Evolutionary conservation across 35 echinoderm and acorn worm species (phyloP).

Genomic region (Nesometra sesokonis): DNA sequence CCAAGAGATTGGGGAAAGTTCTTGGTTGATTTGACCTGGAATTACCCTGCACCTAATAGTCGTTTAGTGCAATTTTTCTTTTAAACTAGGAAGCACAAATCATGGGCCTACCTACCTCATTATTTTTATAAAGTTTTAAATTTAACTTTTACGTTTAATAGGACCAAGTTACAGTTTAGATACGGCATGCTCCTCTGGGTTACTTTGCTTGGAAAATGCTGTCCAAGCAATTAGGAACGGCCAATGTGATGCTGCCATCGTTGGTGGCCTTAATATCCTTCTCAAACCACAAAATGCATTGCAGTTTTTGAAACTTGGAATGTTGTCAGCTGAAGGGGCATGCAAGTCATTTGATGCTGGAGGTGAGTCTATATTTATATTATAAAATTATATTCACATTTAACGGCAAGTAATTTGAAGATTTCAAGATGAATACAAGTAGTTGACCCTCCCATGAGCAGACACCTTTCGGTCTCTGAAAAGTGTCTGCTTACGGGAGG

Average conservation of each 20-base stretch:
- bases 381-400: background rate
- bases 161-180: constrained; percentile 81
- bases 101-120: too few relatives aligned
- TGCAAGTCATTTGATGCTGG: constrained; percentile 84
- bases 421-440: too few relatives aligned
- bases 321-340: constrained; percentile 68
- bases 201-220: constrained; percentile 57
- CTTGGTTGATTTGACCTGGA: too few relatives aligned
- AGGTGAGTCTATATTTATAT: constrained; percentile 27
- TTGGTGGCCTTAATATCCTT: constrained; percentile 48
- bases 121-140: background rate
- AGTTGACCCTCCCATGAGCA: too few relatives aligned
- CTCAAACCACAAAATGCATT: constrained; percentile 58
- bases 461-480: too few relatives aligned
- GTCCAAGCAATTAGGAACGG: constrained; percentile 60
- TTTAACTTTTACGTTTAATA: constrained; percentile 7
- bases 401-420: too few relatives aligned
- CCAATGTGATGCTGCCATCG: constrained; percentile 64
- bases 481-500: too few relatives aligned
- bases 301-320: constrained; percentile 59
- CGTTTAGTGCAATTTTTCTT: too few relatives aligned
- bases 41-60: too few relatives aligned
- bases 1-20: too few relatives aligned
- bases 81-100: too few relatives aligned
- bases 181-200: constrained; percentile 73